Base-by-base conservation (phyloP, 2,113 vertebrate species). In the Ceuthmochares aereus region DNA sequence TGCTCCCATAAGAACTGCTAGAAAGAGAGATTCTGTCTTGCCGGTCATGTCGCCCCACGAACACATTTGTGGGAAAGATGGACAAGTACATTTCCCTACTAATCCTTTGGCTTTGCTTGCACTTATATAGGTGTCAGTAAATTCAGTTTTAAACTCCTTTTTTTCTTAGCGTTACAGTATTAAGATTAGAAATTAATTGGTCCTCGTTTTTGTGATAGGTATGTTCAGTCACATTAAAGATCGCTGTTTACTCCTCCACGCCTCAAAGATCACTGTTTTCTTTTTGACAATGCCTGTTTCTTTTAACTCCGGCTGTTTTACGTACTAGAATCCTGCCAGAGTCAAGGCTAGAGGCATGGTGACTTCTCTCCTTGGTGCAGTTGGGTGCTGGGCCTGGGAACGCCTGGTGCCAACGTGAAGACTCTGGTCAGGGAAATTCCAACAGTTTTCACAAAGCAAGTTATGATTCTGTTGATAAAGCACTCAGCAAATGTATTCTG, bases 191-290 rank as follows among this genome's bases (percentile, higher is more conserved):
- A 85, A 37, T 8, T 0, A 60, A 9, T 29, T n/a, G 58, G 6
- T 56, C 29, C 60, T 37, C 4, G 0, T 42, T 67, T 93, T 14
- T 81, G 59, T 23, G 56, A 29, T 8, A 0, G 0, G 8, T 0
- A 0, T 19, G 25, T 86, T 55, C 29, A 30, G 4, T 37, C 26
- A 2, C 55, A 2, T 32, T 7, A 10, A 58, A 21, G 67, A 36
- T 58, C 79, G 10, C 23, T 23, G 5, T 30, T 82, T 29, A 4
- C 15, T 70, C 11, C 25, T 12, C 37, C 12, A 6, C 23, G 19
- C 49, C 14, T 25, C 0, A 3, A 23, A 78, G 15, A 13, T 0
- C 22, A 7, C 1, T 27, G 9, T 49, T 84, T 77, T 69, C 27
- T 62, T 86, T 43, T 22, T 58, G 14, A 1, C 26, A 3, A 5